These are phyloP conservation scores for Daboia siamensis DNA, from an alignment of 2,113 vertebrate genomes.

Conservation along the genomic window DNA sequence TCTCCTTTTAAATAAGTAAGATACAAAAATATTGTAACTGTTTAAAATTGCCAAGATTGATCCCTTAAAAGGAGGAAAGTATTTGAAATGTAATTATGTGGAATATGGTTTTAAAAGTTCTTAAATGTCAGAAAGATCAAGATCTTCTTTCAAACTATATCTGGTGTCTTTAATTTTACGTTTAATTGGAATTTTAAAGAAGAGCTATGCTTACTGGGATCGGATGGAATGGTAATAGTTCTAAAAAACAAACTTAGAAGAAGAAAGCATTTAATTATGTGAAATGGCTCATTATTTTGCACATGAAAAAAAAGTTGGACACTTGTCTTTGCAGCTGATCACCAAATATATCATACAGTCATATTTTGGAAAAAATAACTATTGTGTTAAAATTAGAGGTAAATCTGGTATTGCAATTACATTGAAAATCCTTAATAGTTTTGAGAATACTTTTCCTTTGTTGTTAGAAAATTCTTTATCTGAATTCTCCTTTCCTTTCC, in stretches of 20 bases:
- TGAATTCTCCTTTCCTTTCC: neutral
- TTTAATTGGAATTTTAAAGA: slow-evolving; percentile 14
- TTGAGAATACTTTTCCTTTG: slow-evolving; percentile 22
- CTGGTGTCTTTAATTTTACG: slow-evolving; percentile 12
- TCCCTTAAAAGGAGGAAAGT: neutral
- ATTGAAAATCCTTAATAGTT: slow-evolving; percentile 10
- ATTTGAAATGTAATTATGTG: slow-evolving; percentile 23
- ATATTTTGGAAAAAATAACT: neutral
- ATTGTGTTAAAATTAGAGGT: neutral
- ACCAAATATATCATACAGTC: neutral
- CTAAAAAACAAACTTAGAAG: neutral
- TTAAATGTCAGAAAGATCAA: slow-evolving; percentile 22
- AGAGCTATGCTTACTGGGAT: neutral
- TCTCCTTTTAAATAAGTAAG: neutral
- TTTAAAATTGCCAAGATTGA: neutral
- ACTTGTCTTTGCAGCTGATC: neutral
- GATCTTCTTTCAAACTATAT: slow-evolving; percentile 4
- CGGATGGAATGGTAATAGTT: neutral
- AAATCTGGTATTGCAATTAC: slow-evolving; percentile 1
- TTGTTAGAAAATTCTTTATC: neutral
- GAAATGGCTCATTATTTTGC: neutral
- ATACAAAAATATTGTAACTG: neutral
- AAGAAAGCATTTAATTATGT: slow-evolving; percentile 5
- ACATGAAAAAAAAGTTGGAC: neutral
- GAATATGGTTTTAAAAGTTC: neutral